Percentiles rank a stretch among this genome's conserved stretches.
Evolutionary conservation across 2,797 vertebrate species (phyloP).

Genomic region (Valencia hispanica): DNA sequence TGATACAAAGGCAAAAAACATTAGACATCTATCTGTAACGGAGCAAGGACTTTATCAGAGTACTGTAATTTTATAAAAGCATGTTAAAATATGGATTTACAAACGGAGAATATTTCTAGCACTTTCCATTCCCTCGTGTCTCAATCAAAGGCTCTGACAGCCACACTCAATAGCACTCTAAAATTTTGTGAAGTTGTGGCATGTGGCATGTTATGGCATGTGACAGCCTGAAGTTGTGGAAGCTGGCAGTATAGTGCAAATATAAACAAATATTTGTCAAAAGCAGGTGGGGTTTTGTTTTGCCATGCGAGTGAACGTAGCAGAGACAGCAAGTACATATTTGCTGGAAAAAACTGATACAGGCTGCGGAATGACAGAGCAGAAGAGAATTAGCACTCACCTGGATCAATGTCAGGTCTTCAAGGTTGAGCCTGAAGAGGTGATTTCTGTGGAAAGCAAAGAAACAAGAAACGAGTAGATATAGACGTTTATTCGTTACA

Average conservation of each 20-base stretch:
- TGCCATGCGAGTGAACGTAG: constrained; percentile 13
- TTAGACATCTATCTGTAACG: background rate
- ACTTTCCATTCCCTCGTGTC: constrained; percentile 15
- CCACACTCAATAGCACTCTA: constrained; percentile 30
- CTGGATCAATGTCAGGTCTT: constrained; percentile 96
- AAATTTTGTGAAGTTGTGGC: constrained; percentile 40
- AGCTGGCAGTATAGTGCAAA: constrained; percentile 22
- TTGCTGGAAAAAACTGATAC: constrained; percentile 19
- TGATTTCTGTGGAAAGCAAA: constrained; percentile 85
- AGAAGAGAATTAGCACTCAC: constrained; percentile 75
- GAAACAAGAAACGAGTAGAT: constrained; percentile 39
- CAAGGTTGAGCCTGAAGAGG: constrained; percentile 93
- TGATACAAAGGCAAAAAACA: background rate
- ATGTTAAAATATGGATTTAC: constrained; percentile 47
- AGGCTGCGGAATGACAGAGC: constrained; percentile 11
- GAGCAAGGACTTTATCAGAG: background rate
- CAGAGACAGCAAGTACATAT: constrained; percentile 19
- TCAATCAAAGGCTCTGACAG: constrained; percentile 23
- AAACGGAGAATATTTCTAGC: constrained; percentile 26
- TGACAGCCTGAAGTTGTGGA: constrained; percentile 54
- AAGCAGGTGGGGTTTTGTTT: constrained; percentile 17
- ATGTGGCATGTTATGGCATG: constrained; percentile 57
- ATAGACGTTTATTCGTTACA: constrained; percentile 21
- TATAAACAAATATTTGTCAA: constrained; percentile 21
- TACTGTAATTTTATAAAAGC: background rate